Conservation (phyloP, 2,113 vertebrate genomes). For the Rhegmatorhina hoffmannsi region DNA sequence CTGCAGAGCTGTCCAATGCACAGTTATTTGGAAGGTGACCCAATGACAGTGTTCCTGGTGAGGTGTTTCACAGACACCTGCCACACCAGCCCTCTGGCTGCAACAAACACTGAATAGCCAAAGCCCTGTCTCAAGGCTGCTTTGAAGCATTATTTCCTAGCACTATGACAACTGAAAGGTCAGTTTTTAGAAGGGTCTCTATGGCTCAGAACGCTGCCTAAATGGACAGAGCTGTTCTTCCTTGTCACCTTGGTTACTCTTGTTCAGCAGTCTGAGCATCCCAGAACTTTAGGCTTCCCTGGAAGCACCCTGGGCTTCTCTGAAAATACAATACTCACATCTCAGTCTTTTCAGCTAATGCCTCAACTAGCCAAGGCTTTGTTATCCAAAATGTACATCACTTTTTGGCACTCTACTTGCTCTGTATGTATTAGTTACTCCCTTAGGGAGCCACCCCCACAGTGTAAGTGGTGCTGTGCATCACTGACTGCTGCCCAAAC, state of each 20-base stretch:
- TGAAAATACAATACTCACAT: not conserved
- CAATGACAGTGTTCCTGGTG: not conserved
- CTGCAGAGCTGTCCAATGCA: not conserved
- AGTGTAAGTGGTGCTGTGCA: not conserved
- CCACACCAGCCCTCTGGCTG: not conserved
- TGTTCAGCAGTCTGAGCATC: not conserved
- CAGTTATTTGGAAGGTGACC: not conserved
- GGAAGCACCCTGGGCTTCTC: not conserved
- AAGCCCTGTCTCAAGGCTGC: not conserved
- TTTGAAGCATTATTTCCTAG: not conserved
- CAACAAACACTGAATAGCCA: not conserved
- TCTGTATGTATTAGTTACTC: accelerated
- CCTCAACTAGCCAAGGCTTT: not conserved
- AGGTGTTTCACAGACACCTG: not conserved
- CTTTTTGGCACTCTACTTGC: not conserved
- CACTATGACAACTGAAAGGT: not conserved
- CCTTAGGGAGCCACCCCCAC: not conserved
- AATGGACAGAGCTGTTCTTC: accelerated
- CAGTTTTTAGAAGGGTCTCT: not conserved
- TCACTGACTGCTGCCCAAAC: not conserved
- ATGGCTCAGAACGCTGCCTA: not conserved
- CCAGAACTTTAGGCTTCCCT: not conserved
- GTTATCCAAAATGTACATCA: not conserved
- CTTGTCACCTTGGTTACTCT: not conserved
- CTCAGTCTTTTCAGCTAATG: not conserved